Conservation (phyloP, 2,113 vertebrate genomes). For the Colaptes auratus region DNA sequence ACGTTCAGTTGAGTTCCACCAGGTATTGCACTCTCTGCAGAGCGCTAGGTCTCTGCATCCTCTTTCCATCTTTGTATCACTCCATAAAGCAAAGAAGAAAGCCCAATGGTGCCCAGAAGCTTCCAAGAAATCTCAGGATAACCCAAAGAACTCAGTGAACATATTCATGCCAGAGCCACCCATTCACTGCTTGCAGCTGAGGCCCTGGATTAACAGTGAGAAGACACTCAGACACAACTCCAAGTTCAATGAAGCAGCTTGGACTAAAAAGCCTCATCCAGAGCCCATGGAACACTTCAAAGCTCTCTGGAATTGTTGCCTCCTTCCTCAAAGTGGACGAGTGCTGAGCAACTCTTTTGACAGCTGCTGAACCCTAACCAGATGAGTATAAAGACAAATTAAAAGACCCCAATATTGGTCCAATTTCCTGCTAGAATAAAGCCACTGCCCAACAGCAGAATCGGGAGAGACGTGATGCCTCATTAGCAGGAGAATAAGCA, state of each 20-base stretch:
- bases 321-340: background rate
- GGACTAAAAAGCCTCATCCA: background rate
- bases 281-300: background rate
- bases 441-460: slow-evolving; percentile 22
- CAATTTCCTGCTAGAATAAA: background rate
- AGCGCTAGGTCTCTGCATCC: background rate
- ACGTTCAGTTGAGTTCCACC: background rate
- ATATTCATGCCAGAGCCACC: background rate
- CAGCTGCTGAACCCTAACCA: background rate
- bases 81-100: background rate
- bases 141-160: background rate
- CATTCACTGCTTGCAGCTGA: background rate
- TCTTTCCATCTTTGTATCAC: background rate
- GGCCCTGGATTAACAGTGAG: background rate
- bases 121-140: background rate
- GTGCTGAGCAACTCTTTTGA: background rate
- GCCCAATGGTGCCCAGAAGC: background rate
- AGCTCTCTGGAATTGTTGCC: background rate
- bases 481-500: slow-evolving; percentile 51
- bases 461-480: slow-evolving; percentile 46
- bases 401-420: background rate
- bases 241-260: background rate
- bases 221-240: background rate
- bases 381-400: background rate
- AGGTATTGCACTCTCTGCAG: background rate